Evolutionary conservation across 2,797 vertebrate species (phyloP).

Genomic region (Fratercula arctica): DNA sequence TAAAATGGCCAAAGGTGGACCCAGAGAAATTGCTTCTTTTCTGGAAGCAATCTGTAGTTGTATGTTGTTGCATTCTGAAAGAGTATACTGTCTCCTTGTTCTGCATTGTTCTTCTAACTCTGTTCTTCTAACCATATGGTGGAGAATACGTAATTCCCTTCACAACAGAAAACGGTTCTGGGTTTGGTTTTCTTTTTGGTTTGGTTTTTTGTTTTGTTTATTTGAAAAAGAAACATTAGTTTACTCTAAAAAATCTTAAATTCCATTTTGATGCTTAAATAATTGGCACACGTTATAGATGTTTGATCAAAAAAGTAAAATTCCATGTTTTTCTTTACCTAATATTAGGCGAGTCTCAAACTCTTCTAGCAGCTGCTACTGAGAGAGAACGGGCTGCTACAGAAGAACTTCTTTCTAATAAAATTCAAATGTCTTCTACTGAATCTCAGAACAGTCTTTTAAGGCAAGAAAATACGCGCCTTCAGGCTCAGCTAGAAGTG

Average conservation of each 20-base stretch:
- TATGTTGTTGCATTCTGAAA: not conserved
- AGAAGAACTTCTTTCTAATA: slow-evolving; percentile 89
- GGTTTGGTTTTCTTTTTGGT: not conserved
- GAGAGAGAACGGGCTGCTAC: slow-evolving; percentile 91
- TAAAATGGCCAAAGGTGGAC: not conserved
- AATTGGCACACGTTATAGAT: not conserved
- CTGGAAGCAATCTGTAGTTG: not conserved
- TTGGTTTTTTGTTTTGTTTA: not conserved
- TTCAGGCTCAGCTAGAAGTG: slow-evolving; percentile 86
- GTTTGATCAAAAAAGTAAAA: not conserved
- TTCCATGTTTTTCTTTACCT: not conserved
- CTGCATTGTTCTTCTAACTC: not conserved
- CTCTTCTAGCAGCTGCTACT: slow-evolving; percentile 89
- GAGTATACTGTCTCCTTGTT: not conserved
- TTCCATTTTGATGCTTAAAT: not conserved
- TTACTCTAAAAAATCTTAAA: not conserved
- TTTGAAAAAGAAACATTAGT: not conserved
- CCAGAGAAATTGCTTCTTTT: not conserved
- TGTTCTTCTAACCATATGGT: not conserved
- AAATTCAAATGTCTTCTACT: slow-evolving; percentile 86
- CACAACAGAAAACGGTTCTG: not conserved
- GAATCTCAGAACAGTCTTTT: slow-evolving; percentile 93
- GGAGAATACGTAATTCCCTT: not conserved
- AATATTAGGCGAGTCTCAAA: slow-evolving; percentile 88
- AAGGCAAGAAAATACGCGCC: slow-evolving; percentile 90